phyloP scores from a whole-genome alignment of 1,140 invertebrate genomes.

The Dendroctonus valens region DNA sequence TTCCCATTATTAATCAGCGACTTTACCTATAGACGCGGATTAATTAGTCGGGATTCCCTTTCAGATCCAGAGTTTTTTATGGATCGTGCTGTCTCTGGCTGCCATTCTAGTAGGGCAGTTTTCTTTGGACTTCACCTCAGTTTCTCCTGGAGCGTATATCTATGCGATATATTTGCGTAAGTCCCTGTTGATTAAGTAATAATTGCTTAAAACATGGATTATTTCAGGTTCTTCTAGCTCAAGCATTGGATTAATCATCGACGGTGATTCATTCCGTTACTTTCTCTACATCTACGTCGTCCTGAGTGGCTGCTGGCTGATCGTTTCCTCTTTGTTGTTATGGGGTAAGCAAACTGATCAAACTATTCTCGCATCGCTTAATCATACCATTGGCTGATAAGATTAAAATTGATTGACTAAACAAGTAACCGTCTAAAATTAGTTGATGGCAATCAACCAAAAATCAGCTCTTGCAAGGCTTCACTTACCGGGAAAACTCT shows the following conservation, averaged over 20 bases:
- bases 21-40: too few species aligned
- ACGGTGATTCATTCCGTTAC: slow-evolving; percentile 1
- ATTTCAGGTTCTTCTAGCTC: neutral
- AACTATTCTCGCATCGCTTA: too few species aligned
- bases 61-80: slow-evolving; percentile 29
- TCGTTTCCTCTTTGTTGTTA: slow-evolving; percentile 7
- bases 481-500: too few species aligned
- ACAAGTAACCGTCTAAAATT: too few species aligned
- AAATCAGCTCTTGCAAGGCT: too few species aligned
- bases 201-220: neutral
- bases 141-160: too few species aligned
- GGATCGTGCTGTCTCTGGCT: slow-evolving; percentile 8
- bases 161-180: too few species aligned
- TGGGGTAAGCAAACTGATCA: slow-evolving; percentile 16
- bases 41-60: neutral
- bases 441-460: too few species aligned
- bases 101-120: slow-evolving; percentile 22
- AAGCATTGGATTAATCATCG: neutral
- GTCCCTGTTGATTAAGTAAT: neutral
- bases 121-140: neutral
- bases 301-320: slow-evolving; percentile 13
- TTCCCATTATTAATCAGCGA: too few species aligned
- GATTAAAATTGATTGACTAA: too few species aligned
- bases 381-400: too few species aligned
- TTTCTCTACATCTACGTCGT: slow-evolving; percentile 16